These are phyloP conservation scores for Notarius lentiginosus DNA, from an alignment of 2,113 vertebrate genomes.

Conservation along the genomic window DNA sequence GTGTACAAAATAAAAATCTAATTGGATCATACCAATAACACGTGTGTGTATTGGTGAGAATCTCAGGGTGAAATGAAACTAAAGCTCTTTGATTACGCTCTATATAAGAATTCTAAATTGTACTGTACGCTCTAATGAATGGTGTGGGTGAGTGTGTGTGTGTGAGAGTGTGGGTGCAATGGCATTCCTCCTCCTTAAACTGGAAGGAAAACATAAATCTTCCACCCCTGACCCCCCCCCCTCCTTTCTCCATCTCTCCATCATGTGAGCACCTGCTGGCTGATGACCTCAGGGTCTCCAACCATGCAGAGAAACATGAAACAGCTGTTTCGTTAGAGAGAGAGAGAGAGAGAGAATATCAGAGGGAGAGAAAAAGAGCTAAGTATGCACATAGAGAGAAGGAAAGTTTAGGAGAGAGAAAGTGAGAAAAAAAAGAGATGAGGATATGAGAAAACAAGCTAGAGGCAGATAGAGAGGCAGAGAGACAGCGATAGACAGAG, in stretches of 20 bases:
- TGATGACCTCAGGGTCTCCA: constrained; percentile 72
- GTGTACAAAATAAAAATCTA: neutral
- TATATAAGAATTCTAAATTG: neutral
- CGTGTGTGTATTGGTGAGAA: neutral
- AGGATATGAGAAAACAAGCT: neutral
- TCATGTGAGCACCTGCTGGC: constrained; percentile 76
- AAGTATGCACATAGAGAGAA: neutral
- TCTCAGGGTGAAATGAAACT: neutral
- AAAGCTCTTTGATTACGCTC: neutral
- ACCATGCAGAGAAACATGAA: constrained; percentile 67
- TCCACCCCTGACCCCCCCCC: neutral
- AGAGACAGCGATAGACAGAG: neutral
- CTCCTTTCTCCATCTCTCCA: constrained; percentile 34
- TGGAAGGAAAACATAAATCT: constrained; percentile 40
- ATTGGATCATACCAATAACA: neutral
- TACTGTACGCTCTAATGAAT: neutral
- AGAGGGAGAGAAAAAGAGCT: neutral
- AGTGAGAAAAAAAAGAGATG: neutral
- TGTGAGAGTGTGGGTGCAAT: constrained; percentile 9
- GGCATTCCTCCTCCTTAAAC: constrained; percentile 61
- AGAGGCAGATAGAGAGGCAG: neutral
- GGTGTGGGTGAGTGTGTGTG: constrained; percentile 7
- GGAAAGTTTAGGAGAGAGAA: neutral
- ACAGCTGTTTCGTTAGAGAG: constrained; percentile 73
- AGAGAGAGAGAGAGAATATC: neutral